phyloP scores from a whole-genome alignment of 2,113 vertebrate species.

The Seriola rivoliana region DNA sequence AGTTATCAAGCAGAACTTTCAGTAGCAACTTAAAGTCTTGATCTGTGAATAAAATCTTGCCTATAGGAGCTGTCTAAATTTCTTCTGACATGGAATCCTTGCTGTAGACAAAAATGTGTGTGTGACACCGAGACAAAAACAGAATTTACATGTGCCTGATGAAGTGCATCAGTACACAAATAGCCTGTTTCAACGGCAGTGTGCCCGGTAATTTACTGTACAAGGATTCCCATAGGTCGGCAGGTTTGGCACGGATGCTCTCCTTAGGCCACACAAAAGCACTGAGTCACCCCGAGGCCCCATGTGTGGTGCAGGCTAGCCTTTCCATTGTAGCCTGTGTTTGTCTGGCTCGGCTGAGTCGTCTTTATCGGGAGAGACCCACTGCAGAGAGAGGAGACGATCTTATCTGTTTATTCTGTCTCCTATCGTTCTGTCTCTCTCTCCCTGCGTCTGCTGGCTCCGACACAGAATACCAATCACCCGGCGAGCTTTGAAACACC shows the following conservation, averaged over 20 bases:
- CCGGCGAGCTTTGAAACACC: slow-evolving; percentile 23
- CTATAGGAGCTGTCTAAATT: background rate
- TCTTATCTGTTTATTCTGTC: slow-evolving; percentile 52
- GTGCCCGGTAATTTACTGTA: background rate
- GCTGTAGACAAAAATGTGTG: too few relatives aligned
- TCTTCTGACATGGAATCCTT: too few relatives aligned
- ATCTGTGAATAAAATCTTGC: background rate
- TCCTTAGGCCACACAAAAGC: slow-evolving; percentile 50
- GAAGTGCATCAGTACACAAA: background rate
- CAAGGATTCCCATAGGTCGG: slow-evolving; percentile 30
- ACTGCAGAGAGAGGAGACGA: slow-evolving; percentile 51
- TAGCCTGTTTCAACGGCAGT: background rate
- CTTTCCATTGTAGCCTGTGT: slow-evolving; percentile 43
- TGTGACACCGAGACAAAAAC: too few relatives aligned
- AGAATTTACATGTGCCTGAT: too few relatives aligned
- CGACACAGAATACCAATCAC: slow-evolving; percentile 34
- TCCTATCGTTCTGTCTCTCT: slow-evolving; percentile 12
- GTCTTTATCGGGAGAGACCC: slow-evolving; percentile 51
- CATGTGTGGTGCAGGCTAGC: slow-evolving; percentile 29
- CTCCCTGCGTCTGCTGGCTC: slow-evolving; percentile 31
- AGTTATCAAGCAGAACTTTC: background rate
- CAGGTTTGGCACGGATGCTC: slow-evolving; percentile 5
- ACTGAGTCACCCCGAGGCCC: slow-evolving; percentile 68
- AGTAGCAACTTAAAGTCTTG: background rate
- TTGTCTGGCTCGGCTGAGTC: slow-evolving; percentile 38